Evolutionary conservation across 2,888 invertebrate genomes (phyloP).

Genomic region (Epinotia nisella): DNA sequence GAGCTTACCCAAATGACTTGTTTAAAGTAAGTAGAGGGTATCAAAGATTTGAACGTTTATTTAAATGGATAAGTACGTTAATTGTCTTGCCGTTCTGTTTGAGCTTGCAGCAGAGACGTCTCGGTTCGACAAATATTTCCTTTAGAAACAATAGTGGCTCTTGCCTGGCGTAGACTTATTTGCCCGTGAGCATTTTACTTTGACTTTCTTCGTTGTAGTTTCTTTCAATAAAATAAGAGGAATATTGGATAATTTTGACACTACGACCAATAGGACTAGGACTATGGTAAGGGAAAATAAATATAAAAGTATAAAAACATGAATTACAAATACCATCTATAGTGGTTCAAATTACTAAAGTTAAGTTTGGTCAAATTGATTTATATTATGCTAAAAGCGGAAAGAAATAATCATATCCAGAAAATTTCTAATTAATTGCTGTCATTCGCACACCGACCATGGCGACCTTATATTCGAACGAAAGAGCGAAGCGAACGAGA

Average conservation of each 20-base stretch:
- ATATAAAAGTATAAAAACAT: no score
- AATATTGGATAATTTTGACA: neutral
- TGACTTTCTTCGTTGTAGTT: slow-evolving; percentile 27
- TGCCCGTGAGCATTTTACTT: slow-evolving; percentile 50
- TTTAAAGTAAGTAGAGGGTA: slow-evolving; percentile 37
- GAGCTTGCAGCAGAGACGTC: slow-evolving; percentile 54
- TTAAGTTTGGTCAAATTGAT: no score
- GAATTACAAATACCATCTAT: no score
- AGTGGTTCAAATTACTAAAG: no score
- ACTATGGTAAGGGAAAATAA: no score
- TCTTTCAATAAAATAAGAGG: slow-evolving; percentile 1
- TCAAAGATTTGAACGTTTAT: slow-evolving; percentile 52
- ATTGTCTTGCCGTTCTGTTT: slow-evolving; percentile 61
- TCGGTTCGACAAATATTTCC: slow-evolving; percentile 62
- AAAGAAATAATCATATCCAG: no score
- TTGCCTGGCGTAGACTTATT: slow-evolving; percentile 53
- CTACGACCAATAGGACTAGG: neutral
- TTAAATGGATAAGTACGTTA: slow-evolving; percentile 61
- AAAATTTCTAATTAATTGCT: no score
- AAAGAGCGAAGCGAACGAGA: no score
- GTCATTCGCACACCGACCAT: no score
- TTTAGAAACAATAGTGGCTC: slow-evolving; percentile 57
- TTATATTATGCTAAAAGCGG: no score
- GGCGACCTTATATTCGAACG: no score
- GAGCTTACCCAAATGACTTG: neutral